phyloP scores from a whole-genome alignment of 2,113 vertebrate species.

The Melanocharis versteri region DNA sequence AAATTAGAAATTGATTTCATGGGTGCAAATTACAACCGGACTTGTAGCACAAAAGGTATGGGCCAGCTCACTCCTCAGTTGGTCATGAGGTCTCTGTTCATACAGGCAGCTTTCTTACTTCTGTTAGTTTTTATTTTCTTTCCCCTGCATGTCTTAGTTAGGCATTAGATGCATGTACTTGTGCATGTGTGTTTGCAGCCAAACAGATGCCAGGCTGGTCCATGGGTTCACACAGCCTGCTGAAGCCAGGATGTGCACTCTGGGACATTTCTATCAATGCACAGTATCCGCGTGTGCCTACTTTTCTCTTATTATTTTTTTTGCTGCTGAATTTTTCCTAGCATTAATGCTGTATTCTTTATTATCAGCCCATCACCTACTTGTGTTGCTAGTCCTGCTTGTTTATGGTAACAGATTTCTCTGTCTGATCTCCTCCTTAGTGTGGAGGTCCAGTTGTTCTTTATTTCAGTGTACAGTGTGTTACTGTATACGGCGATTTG shows the following conservation, averaged over 20 bases:
- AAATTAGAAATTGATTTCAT: not conserved
- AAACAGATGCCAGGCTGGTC: not conserved
- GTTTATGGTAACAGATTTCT: not conserved
- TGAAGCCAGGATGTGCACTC: not conserved
- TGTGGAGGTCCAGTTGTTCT: not conserved
- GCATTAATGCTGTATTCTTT: not conserved
- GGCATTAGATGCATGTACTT: not conserved
- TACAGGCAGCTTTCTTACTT: not conserved
- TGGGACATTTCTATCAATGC: not conserved
- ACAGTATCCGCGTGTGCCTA: not conserved
- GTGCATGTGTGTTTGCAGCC: not conserved
- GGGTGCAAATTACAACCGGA: not conserved
- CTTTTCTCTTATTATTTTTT: not conserved
- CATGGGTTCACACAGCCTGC: not conserved
- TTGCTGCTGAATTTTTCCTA: not conserved
- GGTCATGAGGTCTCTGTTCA: not conserved
- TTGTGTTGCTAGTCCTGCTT: not conserved
- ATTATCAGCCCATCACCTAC: not conserved
- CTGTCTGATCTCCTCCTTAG: not conserved
- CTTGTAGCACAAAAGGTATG: not conserved
- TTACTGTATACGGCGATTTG: fast-evolving
- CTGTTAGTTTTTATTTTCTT: not conserved
- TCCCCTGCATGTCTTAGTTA: not conserved
- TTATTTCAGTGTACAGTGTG: not conserved
- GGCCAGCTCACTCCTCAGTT: not conserved